Base-by-base conservation (phyloP, 2,888 invertebrate species). In the Actias luna region DNA sequence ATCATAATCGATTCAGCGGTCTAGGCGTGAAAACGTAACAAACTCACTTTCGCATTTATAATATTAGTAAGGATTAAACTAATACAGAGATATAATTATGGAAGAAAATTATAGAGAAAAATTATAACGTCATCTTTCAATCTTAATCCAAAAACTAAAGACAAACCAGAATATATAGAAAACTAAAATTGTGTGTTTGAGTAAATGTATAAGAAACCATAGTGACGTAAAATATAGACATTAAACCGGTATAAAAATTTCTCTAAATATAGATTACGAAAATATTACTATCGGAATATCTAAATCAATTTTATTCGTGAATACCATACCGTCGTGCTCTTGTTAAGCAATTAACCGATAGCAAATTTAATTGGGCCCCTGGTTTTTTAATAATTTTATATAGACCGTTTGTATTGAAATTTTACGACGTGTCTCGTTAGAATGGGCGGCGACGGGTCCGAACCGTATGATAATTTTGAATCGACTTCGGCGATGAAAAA, bases 391-490 rank as follows among this genome's bases (percentile, higher is more conserved):
- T 50, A 58, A 14, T 52, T 62, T 58, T 7, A 57, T 18, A 29
- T 39, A 39, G 22, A 57, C 39, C 16, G 29, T 18, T 61, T 31
- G 29, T 31, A 18, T 22, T 58, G 25, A 42, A 16, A 39, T 39
- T 62, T 50, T 10, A 62, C 42, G 58, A 62, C 14, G 61, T 57
- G 29, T 58, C 61, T 62, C 42, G 58, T 62, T 62, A 62, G 55
- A 62, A 36, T 63, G 63, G 63, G 63, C 59, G 63, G 35, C 16
- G 22, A 59, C 50, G 50, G 62, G 27, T 59, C 59, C 55, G 59
- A 25, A 85, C 78, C 81, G 84, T 89, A 89, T 91, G 88, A 87
- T 92, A 91, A 92, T 92, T 89, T 87, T 82, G 86, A 89, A 87
- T 84, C 84, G 87, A 77, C 79, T 77, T 74, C 78, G 76, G 74